Conservation (phyloP, 2,888 invertebrate genomes). For the Rhagophthalmus giganteus region DNA sequence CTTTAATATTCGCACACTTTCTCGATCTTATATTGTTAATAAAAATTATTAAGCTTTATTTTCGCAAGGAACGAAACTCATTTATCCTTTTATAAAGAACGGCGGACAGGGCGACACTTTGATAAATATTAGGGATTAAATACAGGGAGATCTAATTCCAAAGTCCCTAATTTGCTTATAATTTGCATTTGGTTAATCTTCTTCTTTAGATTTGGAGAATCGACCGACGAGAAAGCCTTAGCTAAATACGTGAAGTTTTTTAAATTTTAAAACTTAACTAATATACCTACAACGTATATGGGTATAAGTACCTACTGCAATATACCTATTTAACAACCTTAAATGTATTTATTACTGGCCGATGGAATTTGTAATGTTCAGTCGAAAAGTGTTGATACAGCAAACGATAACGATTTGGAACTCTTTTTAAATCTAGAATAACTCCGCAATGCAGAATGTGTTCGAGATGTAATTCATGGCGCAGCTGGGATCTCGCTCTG, state of each 20-base stretch:
- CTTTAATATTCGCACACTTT: too few species aligned
- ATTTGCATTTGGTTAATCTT: slow-evolving; percentile 17
- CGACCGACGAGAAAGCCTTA: too few species aligned
- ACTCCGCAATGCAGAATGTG: slow-evolving; percentile 32
- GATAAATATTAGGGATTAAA: slow-evolving; percentile 18
- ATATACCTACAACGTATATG: too few species aligned
- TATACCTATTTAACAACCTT: too few species aligned
- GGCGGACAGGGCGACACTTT: slow-evolving; percentile 10
- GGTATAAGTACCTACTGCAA: too few species aligned
- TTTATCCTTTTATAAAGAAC: slow-evolving; percentile 11
- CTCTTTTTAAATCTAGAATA: slow-evolving; percentile 33
- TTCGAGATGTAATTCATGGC: slow-evolving; percentile 30
- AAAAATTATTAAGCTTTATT: slow-evolving; percentile 6
- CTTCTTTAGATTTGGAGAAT: not conserved
- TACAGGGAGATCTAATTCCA: slow-evolving; percentile 4
- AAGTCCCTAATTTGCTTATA: slow-evolving; percentile 17
- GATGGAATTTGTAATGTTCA: too few species aligned
- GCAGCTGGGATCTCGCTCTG: slow-evolving; percentile 32
- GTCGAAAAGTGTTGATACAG: too few species aligned
- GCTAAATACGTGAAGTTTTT: too few species aligned
- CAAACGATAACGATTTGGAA: too few species aligned
- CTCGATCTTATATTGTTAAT: not conserved
- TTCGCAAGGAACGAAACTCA: slow-evolving; percentile 9
- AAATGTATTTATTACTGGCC: too few species aligned
- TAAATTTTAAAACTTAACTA: too few species aligned